Base-by-base conservation (phyloP, 1,140 invertebrate species). In the Cotesia glomerata region DNA sequence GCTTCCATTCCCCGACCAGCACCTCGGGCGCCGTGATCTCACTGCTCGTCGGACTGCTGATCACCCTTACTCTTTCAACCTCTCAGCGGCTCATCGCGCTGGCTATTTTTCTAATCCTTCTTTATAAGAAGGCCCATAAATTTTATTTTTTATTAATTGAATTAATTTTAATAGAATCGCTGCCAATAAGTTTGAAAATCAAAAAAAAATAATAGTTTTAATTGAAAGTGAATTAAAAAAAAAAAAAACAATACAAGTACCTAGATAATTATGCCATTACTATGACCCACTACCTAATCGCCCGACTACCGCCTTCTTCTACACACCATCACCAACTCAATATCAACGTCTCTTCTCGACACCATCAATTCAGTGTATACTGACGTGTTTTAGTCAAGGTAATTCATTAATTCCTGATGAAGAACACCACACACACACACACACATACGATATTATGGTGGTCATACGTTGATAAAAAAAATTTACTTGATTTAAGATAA, bases 1-100 rank as follows among this genome's bases (percentile, higher is more conserved):
- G 72, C 90, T 96, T 79, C 95, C 95, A 75, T 96, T 96, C 88
- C 94, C 95, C 80, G 95, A 96, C 88, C 94, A 96, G 89, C 94
- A 95, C 84, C 91, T 95, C 79, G 95, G 94, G 73, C 88, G 94
- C 76, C 89, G 95, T 72, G 94, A 96, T 86, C 93, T 95, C 82
- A 85, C 85, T 73, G 91, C 91, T 71, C 90, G 94, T 73, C 90
- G 91, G 76, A 81, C 79, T 91, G 92, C 84, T 90, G 92, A 82
- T 88, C 90, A 88, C 86, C 89, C 86, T 52, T 87, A 85, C 63
- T 86, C 86, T 69, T 87, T 86, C 75, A 82, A 81, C 66, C 78
- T 87, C 8, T 86, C 85, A 66, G 85, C 85, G 73, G 85, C 85
- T 62, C 93, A 88, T 77, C 90, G 93, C 78, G 94, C 94, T 73